Evolutionary conservation across 2,888 invertebrate species (phyloP), one percentile per base, ranked within the genome.

Genomic region (Ochropacha duplaris): DNA sequence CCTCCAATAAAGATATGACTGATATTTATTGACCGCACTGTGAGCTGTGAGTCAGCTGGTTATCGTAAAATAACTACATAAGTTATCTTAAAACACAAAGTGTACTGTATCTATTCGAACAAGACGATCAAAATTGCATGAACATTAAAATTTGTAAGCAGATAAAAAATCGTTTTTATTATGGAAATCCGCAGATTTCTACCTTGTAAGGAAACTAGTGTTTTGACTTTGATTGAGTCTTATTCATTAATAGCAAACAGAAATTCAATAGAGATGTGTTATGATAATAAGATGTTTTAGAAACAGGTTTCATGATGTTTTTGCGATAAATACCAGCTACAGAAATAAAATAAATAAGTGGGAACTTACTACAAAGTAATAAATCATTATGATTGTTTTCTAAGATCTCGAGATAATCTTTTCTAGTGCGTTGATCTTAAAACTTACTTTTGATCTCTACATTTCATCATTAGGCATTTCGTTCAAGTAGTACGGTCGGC

Each of bases 181-280:
- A 19, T 44, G 16, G 19, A 44, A 44, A 44, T 16, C 16, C 4
- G 16, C 39, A 19, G 39, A 44, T 44, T 44, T 19, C 16, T 19
- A 19, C n/a, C 36, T 36, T 36, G n/a, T n/a, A 36, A 36, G n/a
- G 14, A n/a, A n/a, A 36, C n/a, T 36, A 36, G n/a, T n/a, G n/a
- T 16, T 39, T 39, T 31, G 31, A 31, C 31, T 31, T 31, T 31
- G 31, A 31, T 64, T 58, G 62, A 71, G 57, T 55, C 31, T 34
- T 64, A 50, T 28, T 58, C 58, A 67, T 72, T 66, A 61, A 66
- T 68, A 64, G 19, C 19, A 44, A 44, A 44, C 44, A 49, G 28
- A 55, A 59, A 51, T 62, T 62, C 56, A 59, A 57, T 57, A 60
- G 49, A 31, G 54, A 39, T 44, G 9, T 2, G 19, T 44, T 1